Percentiles rank a stretch among this genome's conserved stretches.
Evolutionary conservation across 1,140 invertebrate species (phyloP).

Genomic region (Ridgeia piscesae): DNA sequence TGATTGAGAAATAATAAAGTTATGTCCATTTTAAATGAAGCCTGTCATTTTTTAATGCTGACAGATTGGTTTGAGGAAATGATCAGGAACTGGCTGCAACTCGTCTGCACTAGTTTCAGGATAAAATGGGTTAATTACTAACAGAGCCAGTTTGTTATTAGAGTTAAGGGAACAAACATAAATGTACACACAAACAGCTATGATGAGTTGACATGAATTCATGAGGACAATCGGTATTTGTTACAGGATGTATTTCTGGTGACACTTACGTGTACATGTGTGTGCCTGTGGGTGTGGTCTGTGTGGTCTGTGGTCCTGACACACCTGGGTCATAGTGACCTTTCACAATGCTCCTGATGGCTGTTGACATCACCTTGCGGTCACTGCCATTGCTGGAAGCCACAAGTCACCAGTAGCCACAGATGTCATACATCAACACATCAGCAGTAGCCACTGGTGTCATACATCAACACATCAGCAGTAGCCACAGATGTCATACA

Average conservation of each 20-base stretch:
- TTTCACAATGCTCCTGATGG: not conserved
- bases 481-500: no score
- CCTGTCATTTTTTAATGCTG: no score
- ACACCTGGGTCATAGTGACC: not conserved
- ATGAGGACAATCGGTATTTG: not conserved
- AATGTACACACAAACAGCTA: not conserved
- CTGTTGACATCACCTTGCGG: not conserved
- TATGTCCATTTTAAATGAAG: no score
- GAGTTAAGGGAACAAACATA: not conserved
- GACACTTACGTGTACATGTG: not conserved
- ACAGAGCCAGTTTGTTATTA: not conserved
- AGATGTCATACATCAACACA: not conserved
- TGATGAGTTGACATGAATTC: not conserved
- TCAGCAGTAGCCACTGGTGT: no score
- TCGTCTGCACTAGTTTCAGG: no score
- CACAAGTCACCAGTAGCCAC: no score
- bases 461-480: no score
- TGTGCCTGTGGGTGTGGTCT: not conserved
- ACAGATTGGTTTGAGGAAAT: no score
- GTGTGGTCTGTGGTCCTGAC: not conserved
- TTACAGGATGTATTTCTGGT: not conserved
- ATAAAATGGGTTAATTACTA: no score
- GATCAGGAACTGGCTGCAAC: no score
- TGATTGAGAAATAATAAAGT: no score
- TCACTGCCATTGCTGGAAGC: not conserved